Percentiles rank a stretch among this genome's conserved stretches.
Evolutionary conservation across 1,140 invertebrate genomes (phyloP).

Genomic region (Carcinoscorpius rotundicauda): DNA sequence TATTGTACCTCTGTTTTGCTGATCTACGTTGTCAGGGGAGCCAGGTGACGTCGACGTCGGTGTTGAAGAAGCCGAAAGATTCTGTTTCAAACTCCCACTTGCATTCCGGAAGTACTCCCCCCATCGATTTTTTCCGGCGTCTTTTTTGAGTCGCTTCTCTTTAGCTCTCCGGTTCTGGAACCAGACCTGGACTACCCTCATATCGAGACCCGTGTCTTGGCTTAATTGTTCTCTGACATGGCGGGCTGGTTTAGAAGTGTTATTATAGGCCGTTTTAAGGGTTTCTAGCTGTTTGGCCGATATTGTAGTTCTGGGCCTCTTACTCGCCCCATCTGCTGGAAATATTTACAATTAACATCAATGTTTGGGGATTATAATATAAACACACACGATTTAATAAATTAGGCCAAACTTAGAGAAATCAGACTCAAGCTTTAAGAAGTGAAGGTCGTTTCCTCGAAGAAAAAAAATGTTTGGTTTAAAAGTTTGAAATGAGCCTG

Average conservation of each 20-base stretch:
- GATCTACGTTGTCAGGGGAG: background rate
- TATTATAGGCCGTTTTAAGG: slow-evolving; percentile 92
- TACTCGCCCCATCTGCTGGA: slow-evolving; percentile 71
- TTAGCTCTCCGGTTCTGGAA: slow-evolving; percentile 79
- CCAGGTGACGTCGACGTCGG: background rate
- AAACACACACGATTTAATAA: no score
- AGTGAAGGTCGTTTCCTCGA: no score
- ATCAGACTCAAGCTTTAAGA: no score
- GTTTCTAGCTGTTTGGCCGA: slow-evolving; percentile 97
- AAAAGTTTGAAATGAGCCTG: no score
- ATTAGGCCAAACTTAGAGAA: no score
- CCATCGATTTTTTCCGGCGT: slow-evolving; percentile 91
- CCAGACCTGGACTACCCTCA: slow-evolving; percentile 78
- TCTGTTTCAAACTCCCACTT: slow-evolving; percentile 30
- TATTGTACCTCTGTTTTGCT: background rate
- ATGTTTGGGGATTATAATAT: no score
- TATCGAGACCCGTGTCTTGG: slow-evolving; percentile 89
- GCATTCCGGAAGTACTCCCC: slow-evolving; percentile 88
- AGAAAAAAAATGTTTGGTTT: no score
- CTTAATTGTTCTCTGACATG: slow-evolving; percentile 95
- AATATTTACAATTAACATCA: no score
- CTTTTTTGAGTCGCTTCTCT: slow-evolving; percentile 97
- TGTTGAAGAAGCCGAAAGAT: background rate
- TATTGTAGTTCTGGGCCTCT: slow-evolving; percentile 94
- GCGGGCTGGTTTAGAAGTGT: slow-evolving; percentile 93